Evolutionary conservation across 2,888 invertebrate species (phyloP).

Genomic region (Corythucha ciliata): DNA sequence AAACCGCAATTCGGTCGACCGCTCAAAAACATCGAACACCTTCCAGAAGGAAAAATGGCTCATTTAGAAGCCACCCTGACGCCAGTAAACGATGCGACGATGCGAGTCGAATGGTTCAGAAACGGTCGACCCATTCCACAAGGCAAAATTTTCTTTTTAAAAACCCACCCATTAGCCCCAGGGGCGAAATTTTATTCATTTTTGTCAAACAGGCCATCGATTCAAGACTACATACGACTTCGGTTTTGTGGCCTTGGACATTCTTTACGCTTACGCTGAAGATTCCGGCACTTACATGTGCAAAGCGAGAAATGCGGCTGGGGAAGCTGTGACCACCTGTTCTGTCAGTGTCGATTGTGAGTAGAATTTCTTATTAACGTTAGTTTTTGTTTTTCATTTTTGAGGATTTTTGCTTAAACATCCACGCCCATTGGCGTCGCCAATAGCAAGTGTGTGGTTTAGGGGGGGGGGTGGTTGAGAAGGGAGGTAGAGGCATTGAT

Average conservation of each 20-base stretch:
- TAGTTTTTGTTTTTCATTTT: background rate
- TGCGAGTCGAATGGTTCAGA: conserved; percentile 97
- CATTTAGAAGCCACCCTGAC: conserved; percentile 91
- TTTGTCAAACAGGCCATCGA: conserved; percentile 57
- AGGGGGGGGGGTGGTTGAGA: too few relatives aligned
- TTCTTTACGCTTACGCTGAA: conserved; percentile 92
- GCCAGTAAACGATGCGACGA: conserved; percentile 95
- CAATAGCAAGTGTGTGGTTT: too few relatives aligned
- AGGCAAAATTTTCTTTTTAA: conserved; percentile 40
- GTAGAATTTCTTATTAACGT: conserved; percentile 34
- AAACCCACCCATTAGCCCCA: background rate
- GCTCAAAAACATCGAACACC: conserved; percentile 69
- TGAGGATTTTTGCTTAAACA: too few relatives aligned
- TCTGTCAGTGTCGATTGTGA: conserved; percentile 77
- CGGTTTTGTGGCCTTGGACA: conserved; percentile 93
- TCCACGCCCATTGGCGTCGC: too few relatives aligned
- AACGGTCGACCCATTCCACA: conserved; percentile 87
- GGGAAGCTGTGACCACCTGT: conserved; percentile 90
- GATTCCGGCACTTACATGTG: conserved; percentile 96
- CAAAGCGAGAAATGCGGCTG: conserved; percentile 86
- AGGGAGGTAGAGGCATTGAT: too few relatives aligned
- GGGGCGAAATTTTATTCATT: background rate
- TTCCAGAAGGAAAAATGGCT: conserved; percentile 76
- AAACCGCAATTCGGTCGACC: conserved; percentile 85
- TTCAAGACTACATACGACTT: conserved; percentile 96